Conservation (phyloP, 2,113 vertebrate genomes). For the Hippopotamus amphibius region DNA sequence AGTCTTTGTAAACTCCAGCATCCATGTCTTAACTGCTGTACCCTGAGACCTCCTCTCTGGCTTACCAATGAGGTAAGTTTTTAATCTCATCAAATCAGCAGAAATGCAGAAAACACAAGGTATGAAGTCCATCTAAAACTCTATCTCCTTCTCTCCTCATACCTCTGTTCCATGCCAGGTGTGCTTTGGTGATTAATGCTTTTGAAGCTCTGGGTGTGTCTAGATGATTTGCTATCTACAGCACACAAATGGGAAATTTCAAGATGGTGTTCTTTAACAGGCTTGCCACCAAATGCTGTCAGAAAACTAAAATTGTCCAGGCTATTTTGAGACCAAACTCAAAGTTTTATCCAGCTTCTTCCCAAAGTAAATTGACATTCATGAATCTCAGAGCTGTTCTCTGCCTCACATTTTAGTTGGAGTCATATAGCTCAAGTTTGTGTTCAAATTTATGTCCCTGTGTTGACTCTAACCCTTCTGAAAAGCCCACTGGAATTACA, state of each 20-base stretch:
- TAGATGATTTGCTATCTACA: constrained; percentile 66
- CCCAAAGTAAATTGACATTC: constrained; percentile 66
- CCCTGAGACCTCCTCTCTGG: neutral
- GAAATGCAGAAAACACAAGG: neutral
- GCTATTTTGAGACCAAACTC: constrained; percentile 77
- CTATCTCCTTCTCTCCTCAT: neutral
- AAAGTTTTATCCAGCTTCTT: constrained; percentile 68
- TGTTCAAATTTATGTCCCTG: neutral
- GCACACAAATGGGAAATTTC: constrained; percentile 63
- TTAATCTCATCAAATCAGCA: neutral
- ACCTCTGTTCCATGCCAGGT: constrained; percentile 41
- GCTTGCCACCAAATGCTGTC: constrained; percentile 77
- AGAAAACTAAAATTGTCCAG: constrained; percentile 78
- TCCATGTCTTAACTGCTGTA: neutral
- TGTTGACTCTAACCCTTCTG: neutral
- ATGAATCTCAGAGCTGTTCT: constrained; percentile 52
- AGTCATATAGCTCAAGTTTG: neutral
- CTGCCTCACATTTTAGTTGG: constrained; percentile 49
- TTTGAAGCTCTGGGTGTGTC: constrained; percentile 55
- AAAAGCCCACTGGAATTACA: neutral
- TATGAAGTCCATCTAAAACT: neutral
- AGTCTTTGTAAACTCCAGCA: neutral
- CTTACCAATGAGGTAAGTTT: neutral
- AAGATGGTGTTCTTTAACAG: constrained; percentile 75
- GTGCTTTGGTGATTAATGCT: constrained; percentile 42